Conservation (phyloP, 2,888 invertebrate genomes). For the Eugnorisma glareosa region DNA sequence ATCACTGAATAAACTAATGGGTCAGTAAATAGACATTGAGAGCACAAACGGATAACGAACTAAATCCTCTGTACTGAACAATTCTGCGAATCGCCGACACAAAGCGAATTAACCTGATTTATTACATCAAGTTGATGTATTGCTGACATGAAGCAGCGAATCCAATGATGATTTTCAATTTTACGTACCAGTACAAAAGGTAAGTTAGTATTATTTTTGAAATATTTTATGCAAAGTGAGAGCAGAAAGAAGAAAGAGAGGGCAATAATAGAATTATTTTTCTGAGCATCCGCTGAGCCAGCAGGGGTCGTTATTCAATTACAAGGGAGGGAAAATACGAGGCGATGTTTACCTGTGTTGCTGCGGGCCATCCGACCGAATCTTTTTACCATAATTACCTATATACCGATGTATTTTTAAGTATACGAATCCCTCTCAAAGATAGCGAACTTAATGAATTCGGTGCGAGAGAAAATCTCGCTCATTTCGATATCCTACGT, state of each 20-base stretch:
- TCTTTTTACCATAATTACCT: slow-evolving; percentile 80
- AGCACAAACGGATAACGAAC: slow-evolving; percentile 35
- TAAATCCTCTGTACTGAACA: slow-evolving; percentile 14
- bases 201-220: slow-evolving; percentile 37
- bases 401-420: slow-evolving; percentile 73
- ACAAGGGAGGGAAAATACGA: slow-evolving; percentile 81
- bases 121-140: slow-evolving; percentile 39
- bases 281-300: slow-evolving; percentile 82
- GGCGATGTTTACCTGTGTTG: slow-evolving; percentile 83
- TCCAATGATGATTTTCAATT: slow-evolving; percentile 26
- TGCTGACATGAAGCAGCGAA: slow-evolving; percentile 37
- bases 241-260: slow-evolving; percentile 68
- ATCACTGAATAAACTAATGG: slow-evolving; percentile 3
- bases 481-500: slow-evolving; percentile 57
- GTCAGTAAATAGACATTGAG: slow-evolving; percentile 12
- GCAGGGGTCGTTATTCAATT: slow-evolving; percentile 87
- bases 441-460: slow-evolving; percentile 63
- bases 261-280: slow-evolving; percentile 85
- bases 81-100: slow-evolving; percentile 18
- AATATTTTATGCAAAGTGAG: too few relatives aligned
- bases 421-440: slow-evolving; percentile 54
- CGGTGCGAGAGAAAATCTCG: slow-evolving; percentile 47
- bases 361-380: slow-evolving; percentile 79
- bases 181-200: slow-evolving; percentile 28
- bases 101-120: slow-evolving; percentile 42